Base-by-base conservation (phyloP, 1,140 invertebrate species). In the Philopotamus ludificatus region DNA sequence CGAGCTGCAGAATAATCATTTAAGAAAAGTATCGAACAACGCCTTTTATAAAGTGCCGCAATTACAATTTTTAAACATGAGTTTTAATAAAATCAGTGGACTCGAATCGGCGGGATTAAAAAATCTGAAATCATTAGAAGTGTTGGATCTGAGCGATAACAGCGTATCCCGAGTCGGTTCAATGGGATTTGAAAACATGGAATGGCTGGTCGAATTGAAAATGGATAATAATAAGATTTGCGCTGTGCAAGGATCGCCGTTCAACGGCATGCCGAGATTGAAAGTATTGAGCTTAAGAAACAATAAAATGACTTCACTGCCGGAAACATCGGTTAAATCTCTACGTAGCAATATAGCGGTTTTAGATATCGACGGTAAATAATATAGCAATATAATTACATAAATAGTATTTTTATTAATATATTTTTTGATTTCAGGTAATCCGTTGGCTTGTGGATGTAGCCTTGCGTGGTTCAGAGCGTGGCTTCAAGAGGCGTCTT, bases 191-290 rank as follows among this genome's bases (percentile, higher is more conserved):
- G 74, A 79, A 69, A 78, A 88, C 22, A 86, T 95, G 80, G 89
- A 92, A 73, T 92, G 91, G 87, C 78, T 94, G 9, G 89, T 93
- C 0, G 90, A 94, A 74, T 74, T 94, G 0, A 89, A 90, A 81
- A 82, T 90, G 78, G 87, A 90, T 73, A 86, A 89, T 72, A 90
- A 90, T 78, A 79, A 82, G 42, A 89, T 90, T 71, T 90, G 88
- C 72, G 77, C 82, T 2, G 85, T 90, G 59, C 82, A 85, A 80
- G 76, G 87, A 82, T 62, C 85, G 8, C 87, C 91, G 0, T 94
- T 94, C 76, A 86, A 89, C 68, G 85, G 85, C 44, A 93, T 93
- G 90, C 87, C 89, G 1, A 82, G 90, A 63, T 75, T 95, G 3
- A 84, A 91, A 62, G 87, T 93, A 3, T 80, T 95, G 1, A 92